Evolutionary conservation across 2,888 invertebrate species (phyloP), one percentile per base, ranked within the genome.

Genomic region (Platerodrilus igneus): DNA sequence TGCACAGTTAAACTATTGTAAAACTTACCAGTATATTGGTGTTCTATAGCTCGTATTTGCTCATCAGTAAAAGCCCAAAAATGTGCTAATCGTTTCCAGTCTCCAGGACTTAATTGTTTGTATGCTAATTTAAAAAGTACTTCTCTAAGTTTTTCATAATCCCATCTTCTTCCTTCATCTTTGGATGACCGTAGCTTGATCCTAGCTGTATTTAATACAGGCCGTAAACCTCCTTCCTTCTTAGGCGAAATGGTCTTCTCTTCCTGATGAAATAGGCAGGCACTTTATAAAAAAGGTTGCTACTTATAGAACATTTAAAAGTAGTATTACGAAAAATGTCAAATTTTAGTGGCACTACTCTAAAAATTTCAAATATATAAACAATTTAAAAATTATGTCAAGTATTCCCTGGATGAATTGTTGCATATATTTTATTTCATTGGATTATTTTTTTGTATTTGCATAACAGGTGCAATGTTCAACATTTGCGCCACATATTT

Each of bases 21-120:
- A n/a, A n/a, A n/a, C n/a, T n/a, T 59, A 80, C 82, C 81, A 48
- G 79, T 80, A 56, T 81, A 81, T 57, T 82, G 81, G 58, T 81
- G 81, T 58, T 81, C 81, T 45, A 83, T 80, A 10, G 81, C 80
- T 49, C 73, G 71, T 41, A 82, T 77, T 56, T 82, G 81, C 37
- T 80, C 81, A 27, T 78, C 75, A 1, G 79, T 80, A 60, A 83
- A 82, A 17, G 77, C 75, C 81, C 82, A 82, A 52, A 79, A 74
- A 16, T 71, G 66, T 1, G 81, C 82, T 21, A 83, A 63, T 41
- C 72, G 71, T 56, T 79, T 80, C 82, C 82, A 83, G 56, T 82
- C 81, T 1, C 71, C 73, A 1, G 73, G 71, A 7, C 71, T 71
- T 27, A 83, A 63, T 51, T 81, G 77, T 65, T 75, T 71, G 68